phyloP scores from a whole-genome alignment of 2,888 invertebrate species.

The Allygus modestus region DNA sequence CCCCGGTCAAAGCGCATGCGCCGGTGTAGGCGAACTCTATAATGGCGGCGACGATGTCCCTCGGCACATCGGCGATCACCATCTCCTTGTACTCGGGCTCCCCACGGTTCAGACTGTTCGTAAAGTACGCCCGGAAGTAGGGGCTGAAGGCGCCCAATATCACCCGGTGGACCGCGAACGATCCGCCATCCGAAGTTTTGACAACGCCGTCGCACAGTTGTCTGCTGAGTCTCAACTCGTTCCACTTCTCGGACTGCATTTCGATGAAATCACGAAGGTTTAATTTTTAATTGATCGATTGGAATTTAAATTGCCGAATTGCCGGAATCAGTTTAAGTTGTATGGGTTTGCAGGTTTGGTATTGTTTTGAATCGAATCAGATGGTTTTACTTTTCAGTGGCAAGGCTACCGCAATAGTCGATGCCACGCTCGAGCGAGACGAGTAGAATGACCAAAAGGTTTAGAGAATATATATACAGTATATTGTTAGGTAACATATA shows the following conservation, averaged over 20 bases:
- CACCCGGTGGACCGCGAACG: slow-evolving; percentile 82
- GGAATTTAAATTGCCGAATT: slow-evolving; percentile 2
- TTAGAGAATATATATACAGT: too few relatives aligned
- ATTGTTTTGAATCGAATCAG: not conserved
- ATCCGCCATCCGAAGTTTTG: slow-evolving; percentile 79
- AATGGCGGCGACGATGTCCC: slow-evolving; percentile 80
- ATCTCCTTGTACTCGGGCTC: slow-evolving; percentile 80
- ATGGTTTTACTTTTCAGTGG: too few relatives aligned
- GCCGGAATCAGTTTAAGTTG: not conserved
- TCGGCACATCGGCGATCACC: slow-evolving; percentile 78
- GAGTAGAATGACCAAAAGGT: too few relatives aligned
- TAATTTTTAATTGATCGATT: not conserved
- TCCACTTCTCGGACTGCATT: slow-evolving; percentile 45
- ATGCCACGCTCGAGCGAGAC: too few relatives aligned
- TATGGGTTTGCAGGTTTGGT: not conserved
- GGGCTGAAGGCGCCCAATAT: slow-evolving; percentile 85
- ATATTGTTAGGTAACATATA: too few relatives aligned
- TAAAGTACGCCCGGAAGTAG: slow-evolving; percentile 85
- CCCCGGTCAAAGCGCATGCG: slow-evolving; percentile 79
- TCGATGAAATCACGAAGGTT: not conserved
- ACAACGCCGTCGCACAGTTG: slow-evolving; percentile 85
- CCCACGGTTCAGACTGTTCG: slow-evolving; percentile 81
- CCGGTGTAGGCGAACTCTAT: slow-evolving; percentile 88
- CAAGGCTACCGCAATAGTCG: too few relatives aligned
- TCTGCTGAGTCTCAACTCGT: slow-evolving; percentile 76